Evolutionary conservation across 1,140 invertebrate genomes (phyloP).

Genomic region (Orchesella cincta): DNA sequence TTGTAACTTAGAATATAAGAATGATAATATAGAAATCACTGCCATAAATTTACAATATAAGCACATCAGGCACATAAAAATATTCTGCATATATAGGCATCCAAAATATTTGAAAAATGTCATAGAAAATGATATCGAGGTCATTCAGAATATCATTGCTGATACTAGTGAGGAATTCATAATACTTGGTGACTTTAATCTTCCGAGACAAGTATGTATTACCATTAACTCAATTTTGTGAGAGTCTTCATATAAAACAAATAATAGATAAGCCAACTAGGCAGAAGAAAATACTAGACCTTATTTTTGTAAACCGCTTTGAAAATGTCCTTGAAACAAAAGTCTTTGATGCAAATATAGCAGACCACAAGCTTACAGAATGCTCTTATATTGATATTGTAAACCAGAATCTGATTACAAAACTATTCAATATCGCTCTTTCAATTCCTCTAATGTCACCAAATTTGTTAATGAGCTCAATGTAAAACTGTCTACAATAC

Average conservation of each 20-base stretch:
- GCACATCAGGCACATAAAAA: background rate
- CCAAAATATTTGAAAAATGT: background rate
- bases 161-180: background rate
- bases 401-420: no score
- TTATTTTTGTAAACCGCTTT: background rate
- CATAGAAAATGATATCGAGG: background rate
- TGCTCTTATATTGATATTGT: no score
- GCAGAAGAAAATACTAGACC: background rate
- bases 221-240: background rate
- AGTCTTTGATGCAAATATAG: background rate
- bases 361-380: no score
- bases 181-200: slow-evolving; percentile 4
- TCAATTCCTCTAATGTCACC: no score
- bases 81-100: background rate
- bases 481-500: background rate
- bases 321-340: background rate
- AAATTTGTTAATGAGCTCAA: no score
- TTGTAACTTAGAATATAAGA: background rate
- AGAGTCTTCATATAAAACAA: background rate
- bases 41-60: background rate
- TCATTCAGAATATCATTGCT: background rate
- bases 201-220: background rate
- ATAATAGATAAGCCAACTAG: background rate
- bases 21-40: background rate
- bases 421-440: background rate